These are phyloP conservation scores for Planococcus citri DNA, from an alignment of 1,140 invertebrate species.

Conservation along the genomic window DNA sequence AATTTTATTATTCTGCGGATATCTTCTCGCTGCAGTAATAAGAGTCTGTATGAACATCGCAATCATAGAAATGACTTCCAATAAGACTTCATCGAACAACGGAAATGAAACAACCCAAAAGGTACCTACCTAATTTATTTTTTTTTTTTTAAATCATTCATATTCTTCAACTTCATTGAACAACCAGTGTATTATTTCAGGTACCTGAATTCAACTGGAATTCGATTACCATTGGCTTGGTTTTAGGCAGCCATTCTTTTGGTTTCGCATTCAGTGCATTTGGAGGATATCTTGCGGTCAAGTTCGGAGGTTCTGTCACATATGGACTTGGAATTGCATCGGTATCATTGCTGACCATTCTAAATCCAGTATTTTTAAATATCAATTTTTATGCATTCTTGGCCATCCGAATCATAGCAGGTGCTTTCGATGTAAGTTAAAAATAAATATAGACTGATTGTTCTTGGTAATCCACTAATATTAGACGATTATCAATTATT, in stretches of 20 bases:
- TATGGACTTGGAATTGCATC: constrained; percentile 28
- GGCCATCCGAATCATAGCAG: too few species aligned
- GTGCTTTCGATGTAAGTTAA: not conserved
- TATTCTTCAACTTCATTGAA: too few species aligned
- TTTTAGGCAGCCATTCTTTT: constrained; percentile 55
- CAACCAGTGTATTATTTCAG: too few species aligned
- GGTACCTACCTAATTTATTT: too few species aligned
- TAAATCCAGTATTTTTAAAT: too few species aligned
- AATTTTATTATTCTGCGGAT: not conserved
- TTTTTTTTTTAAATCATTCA: too few species aligned
- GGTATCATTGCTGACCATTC: too few species aligned
- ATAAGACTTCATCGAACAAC: not conserved
- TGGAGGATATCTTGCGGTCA: constrained; percentile 39
- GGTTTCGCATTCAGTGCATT: constrained; percentile 51
- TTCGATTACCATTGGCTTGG: constrained; percentile 39
- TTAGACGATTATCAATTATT: constrained; percentile 43
- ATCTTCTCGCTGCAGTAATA: not conserved
- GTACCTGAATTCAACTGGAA: constrained; percentile 49
- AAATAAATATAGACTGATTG: too few species aligned
- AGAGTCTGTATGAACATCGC: not conserved
- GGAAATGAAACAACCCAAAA: not conserved
- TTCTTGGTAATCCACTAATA: too few species aligned
- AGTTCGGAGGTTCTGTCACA: constrained; percentile 40
- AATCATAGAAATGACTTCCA: not conserved
- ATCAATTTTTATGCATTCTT: too few species aligned